Evolutionary conservation across 2,113 vertebrate genomes (phyloP).

Genomic region (Sander vitreus): DNA sequence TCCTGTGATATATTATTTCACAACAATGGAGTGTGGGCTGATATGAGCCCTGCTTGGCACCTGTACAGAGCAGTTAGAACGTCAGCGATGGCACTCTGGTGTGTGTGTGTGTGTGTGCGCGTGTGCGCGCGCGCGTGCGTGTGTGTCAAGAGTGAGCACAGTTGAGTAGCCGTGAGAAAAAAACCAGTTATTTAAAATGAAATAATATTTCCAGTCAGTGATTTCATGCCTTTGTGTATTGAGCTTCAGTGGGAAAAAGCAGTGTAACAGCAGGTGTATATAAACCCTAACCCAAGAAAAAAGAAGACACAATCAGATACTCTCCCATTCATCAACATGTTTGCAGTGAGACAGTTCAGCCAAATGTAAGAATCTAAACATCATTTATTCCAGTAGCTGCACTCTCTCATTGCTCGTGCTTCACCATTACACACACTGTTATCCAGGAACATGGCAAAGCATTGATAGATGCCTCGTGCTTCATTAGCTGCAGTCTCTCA

Average conservation of each 20-base stretch:
- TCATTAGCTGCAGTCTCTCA: conserved; percentile 74
- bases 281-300: not conserved
- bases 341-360: conserved; percentile 49
- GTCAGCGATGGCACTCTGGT: conserved; percentile 50
- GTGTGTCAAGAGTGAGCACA: conserved; percentile 8
- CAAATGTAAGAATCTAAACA: conserved; percentile 74
- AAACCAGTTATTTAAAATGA: conserved; percentile 35
- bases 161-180: conserved; percentile 18
- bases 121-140: conserved; percentile 5
- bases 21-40: conserved; percentile 78
- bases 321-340: conserved; percentile 22
- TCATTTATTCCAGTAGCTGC: conserved; percentile 76
- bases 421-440: conserved; percentile 63
- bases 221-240: conserved; percentile 14
- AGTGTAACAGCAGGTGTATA: conserved; percentile 43
- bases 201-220: conserved; percentile 28
- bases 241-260: conserved; percentile 4
- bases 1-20: conserved; percentile 84
- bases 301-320: not conserved
- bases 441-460: conserved; percentile 70
- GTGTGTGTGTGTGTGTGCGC: conserved; percentile 12
- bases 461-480: conserved; percentile 71
- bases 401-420: conserved; percentile 43
- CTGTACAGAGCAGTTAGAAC: conserved; percentile 65
- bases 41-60: conserved; percentile 70